Conservation (phyloP, 2,113 vertebrate genomes). For the Tyrannus savana region DNA sequence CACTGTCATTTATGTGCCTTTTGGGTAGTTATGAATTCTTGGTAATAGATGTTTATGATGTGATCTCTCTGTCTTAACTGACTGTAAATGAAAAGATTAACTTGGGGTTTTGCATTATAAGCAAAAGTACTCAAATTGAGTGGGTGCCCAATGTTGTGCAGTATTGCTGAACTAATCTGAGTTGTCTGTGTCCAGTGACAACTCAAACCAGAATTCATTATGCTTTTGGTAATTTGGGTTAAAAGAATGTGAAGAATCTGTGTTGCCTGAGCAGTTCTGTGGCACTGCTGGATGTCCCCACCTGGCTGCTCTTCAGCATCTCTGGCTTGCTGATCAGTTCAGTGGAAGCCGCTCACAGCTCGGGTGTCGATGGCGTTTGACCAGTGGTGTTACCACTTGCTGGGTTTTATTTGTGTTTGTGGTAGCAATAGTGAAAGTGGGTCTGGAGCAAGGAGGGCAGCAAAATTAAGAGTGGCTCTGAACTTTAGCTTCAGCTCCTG, state of each 20-base stretch:
- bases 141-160: accelerated
- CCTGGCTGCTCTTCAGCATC: not conserved
- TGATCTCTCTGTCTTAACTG: not conserved
- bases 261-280: not conserved
- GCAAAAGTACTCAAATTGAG: not conserved
- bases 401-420: not conserved
- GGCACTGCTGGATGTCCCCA: not conserved
- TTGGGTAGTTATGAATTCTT: not conserved
- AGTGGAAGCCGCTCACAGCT: accelerated
- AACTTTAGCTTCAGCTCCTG: not conserved
- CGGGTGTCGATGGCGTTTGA: accelerated
- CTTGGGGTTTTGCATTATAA: not conserved
- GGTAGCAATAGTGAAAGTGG: accelerated
- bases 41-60: not conserved
- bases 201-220: not conserved
- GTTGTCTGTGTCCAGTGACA: not conserved
- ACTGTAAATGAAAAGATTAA: not conserved
- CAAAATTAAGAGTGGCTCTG: not conserved
- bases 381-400: accelerated
- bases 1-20: not conserved
- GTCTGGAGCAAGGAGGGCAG: not conserved
- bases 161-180: not conserved
- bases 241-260: not conserved
- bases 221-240: not conserved
- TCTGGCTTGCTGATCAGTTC: not conserved